phyloP scores from a whole-genome alignment of 2,888 invertebrate species.

The Amphimallon solstitiale region DNA sequence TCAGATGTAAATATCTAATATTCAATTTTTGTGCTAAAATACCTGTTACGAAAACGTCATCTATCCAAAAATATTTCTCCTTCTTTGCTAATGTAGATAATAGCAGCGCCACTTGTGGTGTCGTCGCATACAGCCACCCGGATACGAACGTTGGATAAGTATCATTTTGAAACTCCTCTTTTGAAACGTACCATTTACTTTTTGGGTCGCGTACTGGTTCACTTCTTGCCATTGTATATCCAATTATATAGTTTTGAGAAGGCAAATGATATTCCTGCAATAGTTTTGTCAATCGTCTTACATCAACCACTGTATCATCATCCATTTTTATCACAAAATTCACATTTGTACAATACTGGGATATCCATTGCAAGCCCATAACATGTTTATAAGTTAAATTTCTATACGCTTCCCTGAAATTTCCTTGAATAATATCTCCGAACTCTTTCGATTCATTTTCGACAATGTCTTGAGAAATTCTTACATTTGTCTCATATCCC shows the following conservation, averaged over 20 bases:
- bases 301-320: conserved; percentile 80
- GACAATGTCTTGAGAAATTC: conserved; percentile 68
- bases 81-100: conserved; percentile 68
- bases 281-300: conserved; percentile 68
- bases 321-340: conserved; percentile 82
- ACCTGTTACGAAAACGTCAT: conserved; percentile 89
- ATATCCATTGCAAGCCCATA: conserved; percentile 83
- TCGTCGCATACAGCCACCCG: conserved; percentile 86
- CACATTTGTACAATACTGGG: conserved; percentile 69
- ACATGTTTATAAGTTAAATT: conserved; percentile 86
- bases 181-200: conserved; percentile 85
- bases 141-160: conserved; percentile 81
- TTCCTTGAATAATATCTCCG: conserved; percentile 79
- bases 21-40: conserved; percentile 71
- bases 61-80: conserved; percentile 89
- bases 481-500: conserved; percentile 69
- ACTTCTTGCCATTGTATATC: conserved; percentile 73
- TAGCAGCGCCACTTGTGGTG: conserved; percentile 69
- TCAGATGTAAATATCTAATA: conserved; percentile 69
- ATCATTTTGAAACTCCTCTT: conserved; percentile 70
- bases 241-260: conserved; percentile 67
- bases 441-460: conserved; percentile 71
- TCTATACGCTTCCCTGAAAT: conserved; percentile 79
- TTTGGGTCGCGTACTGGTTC: conserved; percentile 71
- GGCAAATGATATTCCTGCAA: conserved; percentile 60